phyloP scores from a whole-genome alignment of 1,140 invertebrate species.

The Camponotus floridanus region DNA sequence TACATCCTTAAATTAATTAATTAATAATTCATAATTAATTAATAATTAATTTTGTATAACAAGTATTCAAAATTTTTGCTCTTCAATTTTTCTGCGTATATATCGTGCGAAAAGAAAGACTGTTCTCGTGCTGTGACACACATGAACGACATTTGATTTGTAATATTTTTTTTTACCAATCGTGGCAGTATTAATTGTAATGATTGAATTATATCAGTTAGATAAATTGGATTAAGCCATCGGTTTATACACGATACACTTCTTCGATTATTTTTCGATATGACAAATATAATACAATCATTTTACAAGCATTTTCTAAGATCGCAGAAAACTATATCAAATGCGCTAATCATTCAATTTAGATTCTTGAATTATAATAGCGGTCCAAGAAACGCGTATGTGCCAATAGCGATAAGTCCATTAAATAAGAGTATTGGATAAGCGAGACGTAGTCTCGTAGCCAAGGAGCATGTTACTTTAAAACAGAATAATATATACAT shows the following conservation, averaged over 20 bases:
- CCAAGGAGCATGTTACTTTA: slow-evolving; percentile 62
- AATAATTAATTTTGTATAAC: neutral
- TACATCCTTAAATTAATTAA: too few species aligned
- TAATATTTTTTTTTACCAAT: slow-evolving; percentile 1
- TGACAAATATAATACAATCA: neutral
- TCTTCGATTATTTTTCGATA: slow-evolving; percentile 9
- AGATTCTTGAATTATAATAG: slow-evolving; percentile 65
- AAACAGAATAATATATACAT: slow-evolving; percentile 68
- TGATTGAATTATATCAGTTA: slow-evolving; percentile 19
- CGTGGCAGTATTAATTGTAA: slow-evolving; percentile 27
- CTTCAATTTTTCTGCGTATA: neutral
- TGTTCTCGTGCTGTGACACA: slow-evolving; percentile 27
- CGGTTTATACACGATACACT: neutral
- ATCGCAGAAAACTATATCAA: neutral
- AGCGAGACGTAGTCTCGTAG: slow-evolving; percentile 53
- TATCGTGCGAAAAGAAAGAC: slow-evolving; percentile 15
- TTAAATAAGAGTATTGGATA: slow-evolving; percentile 70
- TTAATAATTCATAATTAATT: too few species aligned
- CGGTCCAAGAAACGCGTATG: slow-evolving; percentile 82
- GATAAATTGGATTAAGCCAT: slow-evolving; percentile 32
- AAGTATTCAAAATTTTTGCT: slow-evolving; percentile 14
- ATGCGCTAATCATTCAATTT: slow-evolving; percentile 3
- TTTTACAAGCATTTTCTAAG: neutral
- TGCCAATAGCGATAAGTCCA: slow-evolving; percentile 82
- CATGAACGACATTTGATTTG: slow-evolving; percentile 42